A percentile compares a stretch with the other conserved stretches of the same genome.
phyloP scores from a whole-genome alignment of 2,113 vertebrate species.

The Setophaga coronata region DNA sequence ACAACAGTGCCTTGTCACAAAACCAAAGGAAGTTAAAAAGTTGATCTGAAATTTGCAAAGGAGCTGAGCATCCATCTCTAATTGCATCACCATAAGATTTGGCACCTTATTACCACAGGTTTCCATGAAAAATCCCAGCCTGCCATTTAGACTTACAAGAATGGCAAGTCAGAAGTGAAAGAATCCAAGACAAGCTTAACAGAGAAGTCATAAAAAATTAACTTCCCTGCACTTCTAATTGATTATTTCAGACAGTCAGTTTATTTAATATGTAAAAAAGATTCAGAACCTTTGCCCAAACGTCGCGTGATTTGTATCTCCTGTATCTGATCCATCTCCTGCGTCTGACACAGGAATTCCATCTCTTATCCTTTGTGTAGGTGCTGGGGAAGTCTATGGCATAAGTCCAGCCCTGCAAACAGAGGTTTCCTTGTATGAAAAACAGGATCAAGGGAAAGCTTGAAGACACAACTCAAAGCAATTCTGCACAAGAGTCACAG shows the following conservation, averaged over 20 bases:
- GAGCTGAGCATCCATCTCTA: neutral
- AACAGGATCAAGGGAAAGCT: neutral
- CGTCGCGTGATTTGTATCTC: slow-evolving; percentile 88
- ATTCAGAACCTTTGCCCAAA: slow-evolving; percentile 87
- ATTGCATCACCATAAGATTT: neutral
- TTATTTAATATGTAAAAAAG: neutral
- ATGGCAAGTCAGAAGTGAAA: neutral
- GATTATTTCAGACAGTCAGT: neutral
- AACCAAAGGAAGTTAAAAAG: neutral
- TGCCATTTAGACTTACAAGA: neutral
- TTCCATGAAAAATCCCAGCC: neutral
- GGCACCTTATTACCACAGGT: neutral
- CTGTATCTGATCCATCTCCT: slow-evolving; percentile 93
- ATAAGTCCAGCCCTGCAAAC: slow-evolving; percentile 91
- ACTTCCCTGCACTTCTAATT: neutral
- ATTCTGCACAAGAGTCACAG: neutral
- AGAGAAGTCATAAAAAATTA: neutral
- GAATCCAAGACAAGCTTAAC: neutral
- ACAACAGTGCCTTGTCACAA: neutral
- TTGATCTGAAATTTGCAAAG: neutral
- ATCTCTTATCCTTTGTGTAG: slow-evolving; percentile 94
- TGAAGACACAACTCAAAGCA: neutral
- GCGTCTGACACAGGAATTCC: slow-evolving; percentile 97
- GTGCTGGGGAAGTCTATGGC: slow-evolving; percentile 94
- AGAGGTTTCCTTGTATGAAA: slow-evolving; percentile 23